phyloP scores from a whole-genome alignment of 30 jellyfish, hydroid and myxozoan genomes.

The Hydractinia echinata region DNA sequence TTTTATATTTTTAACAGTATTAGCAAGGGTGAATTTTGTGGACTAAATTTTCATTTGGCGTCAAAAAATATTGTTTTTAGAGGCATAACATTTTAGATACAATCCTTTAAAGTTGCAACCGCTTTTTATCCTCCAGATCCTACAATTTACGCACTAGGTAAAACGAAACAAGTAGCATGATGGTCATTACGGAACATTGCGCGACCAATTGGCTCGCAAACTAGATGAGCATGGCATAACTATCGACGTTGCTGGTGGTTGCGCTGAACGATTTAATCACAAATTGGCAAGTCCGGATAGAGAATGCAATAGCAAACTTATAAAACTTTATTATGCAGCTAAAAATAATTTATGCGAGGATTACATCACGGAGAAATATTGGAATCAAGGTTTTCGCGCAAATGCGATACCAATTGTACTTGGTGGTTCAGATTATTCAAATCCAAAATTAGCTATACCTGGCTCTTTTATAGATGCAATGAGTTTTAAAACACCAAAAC shows the following conservation, averaged over 20 bases:
- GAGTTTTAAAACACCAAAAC: constrained; percentile 40
- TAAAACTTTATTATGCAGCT: constrained; percentile 56
- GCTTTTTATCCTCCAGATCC: not conserved
- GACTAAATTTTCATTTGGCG: no score
- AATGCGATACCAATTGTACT: constrained; percentile 68
- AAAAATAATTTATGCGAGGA: constrained; percentile 60
- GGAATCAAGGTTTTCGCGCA: constrained; percentile 39
- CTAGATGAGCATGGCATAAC: constrained; percentile 38
- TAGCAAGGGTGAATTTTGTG: no score
- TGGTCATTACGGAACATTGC: constrained; percentile 56
- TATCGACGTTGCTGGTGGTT: constrained; percentile 68
- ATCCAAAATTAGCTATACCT: constrained; percentile 63
- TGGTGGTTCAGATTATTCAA: constrained; percentile 61
- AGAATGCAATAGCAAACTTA: constrained; percentile 16
- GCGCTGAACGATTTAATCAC: constrained; percentile 24
- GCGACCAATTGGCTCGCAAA: constrained; percentile 60
- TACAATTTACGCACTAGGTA: constrained; percentile 40
- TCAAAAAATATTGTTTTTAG: no score
- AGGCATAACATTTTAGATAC: no score
- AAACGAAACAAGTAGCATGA: constrained; percentile 54
- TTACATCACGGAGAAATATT: constrained; percentile 77
- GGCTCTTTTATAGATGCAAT: constrained; percentile 68
- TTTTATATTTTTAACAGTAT: no score
- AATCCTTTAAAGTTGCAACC: no score
- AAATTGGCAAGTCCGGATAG: constrained; percentile 22